These are phyloP conservation scores for Sarcophaga carnaria DNA, from an alignment of 2,888 invertebrate genomes.

Conservation along the genomic window DNA sequence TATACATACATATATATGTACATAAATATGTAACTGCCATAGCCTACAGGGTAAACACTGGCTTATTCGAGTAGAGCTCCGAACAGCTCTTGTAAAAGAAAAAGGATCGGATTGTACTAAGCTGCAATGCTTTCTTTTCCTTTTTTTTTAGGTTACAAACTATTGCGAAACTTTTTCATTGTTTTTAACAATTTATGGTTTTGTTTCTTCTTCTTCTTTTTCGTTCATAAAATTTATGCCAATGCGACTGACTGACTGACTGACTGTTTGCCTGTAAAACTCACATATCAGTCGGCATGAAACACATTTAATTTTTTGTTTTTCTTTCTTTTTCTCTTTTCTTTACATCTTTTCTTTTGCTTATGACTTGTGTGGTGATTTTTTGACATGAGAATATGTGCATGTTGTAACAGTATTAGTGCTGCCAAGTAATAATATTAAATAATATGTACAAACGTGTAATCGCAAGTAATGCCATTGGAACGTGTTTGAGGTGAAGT, in stretches of 20 bases:
- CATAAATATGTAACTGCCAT: no score
- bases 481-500: conserved; percentile 68
- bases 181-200: conserved; percentile 47
- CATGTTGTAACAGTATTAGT: background rate
- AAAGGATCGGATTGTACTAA: background rate
- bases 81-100: no score
- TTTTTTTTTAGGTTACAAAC: conserved; percentile 69
- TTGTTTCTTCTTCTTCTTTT: conserved; percentile 48
- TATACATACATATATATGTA: no score
- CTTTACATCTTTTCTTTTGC: no score
- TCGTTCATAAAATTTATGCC: conserved; percentile 23
- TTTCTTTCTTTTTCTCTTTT: background rate
- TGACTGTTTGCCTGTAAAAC: conserved; percentile 8
- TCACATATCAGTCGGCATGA: no score
- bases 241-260: no score
- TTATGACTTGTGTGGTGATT: no score
- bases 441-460: background rate
- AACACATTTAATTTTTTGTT: background rate
- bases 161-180: conserved; percentile 78
- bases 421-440: background rate
- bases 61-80: no score
- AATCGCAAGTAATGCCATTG: background rate
- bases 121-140: conserved; percentile 68
- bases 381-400: no score
- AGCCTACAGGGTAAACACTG: no score